These are phyloP conservation scores for Styela plicata DNA, from an alignment of 23 tunicate genomes.

Conservation along the genomic window DNA sequence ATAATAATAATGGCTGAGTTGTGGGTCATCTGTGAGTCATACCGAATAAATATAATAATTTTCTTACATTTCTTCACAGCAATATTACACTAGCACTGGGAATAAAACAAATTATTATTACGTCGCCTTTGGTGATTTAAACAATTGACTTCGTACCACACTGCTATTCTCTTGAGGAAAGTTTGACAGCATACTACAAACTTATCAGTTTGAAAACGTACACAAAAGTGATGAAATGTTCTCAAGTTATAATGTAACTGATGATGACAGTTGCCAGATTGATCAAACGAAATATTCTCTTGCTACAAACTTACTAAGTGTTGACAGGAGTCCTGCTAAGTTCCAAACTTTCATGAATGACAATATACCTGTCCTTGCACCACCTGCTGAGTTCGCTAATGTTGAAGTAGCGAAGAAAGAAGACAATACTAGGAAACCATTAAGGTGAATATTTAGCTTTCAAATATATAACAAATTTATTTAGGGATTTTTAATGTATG, in stretches of 20 bases:
- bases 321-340: background rate
- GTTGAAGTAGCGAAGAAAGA: background rate
- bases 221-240: background rate
- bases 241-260: background rate
- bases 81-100: background rate
- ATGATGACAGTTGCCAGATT: background rate
- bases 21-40: no score
- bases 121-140: background rate
- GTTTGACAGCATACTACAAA: background rate
- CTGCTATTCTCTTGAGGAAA: background rate
- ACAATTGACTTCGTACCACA: background rate
- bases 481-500: no score
- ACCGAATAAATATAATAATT: no score
- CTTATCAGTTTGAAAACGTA: background rate
- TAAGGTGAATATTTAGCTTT: no score
- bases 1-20: no score
- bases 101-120: no score
- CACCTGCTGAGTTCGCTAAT: constrained; percentile 7
- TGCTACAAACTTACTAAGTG: background rate
- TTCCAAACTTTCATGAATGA: background rate
- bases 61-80: no score
- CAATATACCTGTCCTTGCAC: constrained; percentile 1
- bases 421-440: background rate
- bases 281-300: background rate
- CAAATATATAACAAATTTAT: no score